These are phyloP conservation scores for Phoenicopterus ruber DNA, from an alignment of 2,113 vertebrate genomes.

Conservation along the genomic window DNA sequence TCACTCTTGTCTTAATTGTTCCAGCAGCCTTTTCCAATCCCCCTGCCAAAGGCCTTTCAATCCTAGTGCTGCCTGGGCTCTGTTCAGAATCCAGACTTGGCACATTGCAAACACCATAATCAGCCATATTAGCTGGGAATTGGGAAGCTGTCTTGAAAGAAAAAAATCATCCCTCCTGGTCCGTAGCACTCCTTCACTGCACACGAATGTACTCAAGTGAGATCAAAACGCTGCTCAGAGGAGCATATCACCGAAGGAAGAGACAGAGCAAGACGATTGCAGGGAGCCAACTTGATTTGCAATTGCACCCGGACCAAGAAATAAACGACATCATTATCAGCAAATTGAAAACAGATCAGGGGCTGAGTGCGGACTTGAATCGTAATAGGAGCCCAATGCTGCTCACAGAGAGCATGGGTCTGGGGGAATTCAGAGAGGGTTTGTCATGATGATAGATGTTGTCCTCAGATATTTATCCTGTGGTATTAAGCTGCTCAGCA, in stretches of 20 bases:
- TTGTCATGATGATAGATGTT: not conserved
- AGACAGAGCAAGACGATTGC: not conserved
- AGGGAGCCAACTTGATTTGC: not conserved
- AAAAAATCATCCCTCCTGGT: not conserved
- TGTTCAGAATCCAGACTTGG: not conserved
- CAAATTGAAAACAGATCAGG: slow-evolving; percentile 20
- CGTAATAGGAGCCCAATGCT: not conserved
- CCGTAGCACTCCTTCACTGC: not conserved
- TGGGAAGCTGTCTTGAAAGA: not conserved
- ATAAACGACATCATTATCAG: not conserved
- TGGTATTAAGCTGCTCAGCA: not conserved
- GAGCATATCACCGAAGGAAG: rapidly evolving
- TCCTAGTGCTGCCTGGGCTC: not conserved
- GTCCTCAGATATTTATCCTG: not conserved
- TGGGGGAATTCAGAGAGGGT: not conserved
- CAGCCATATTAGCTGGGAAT: not conserved
- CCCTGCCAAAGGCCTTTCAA: not conserved
- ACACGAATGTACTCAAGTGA: not conserved
- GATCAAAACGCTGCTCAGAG: not conserved
- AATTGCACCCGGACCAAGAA: not conserved
- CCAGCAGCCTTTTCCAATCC: not conserved
- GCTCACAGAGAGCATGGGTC: not conserved
- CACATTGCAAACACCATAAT: not conserved
- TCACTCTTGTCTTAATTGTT: not conserved
- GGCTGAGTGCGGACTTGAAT: not conserved